Evolutionary conservation across 2,888 invertebrate species (phyloP), one percentile per base, ranked within the genome.

Genomic region (Tholera decimalis): DNA sequence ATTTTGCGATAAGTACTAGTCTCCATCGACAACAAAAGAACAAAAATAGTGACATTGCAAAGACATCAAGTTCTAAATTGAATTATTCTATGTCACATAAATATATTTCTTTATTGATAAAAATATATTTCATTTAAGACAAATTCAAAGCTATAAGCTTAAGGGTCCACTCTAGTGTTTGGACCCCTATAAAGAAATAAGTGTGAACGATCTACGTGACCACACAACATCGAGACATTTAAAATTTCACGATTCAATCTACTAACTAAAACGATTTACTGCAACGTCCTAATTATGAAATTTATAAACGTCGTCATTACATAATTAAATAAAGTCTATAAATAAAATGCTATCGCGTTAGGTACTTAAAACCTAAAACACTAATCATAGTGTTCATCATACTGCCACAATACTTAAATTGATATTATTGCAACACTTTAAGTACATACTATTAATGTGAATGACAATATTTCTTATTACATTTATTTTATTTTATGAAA

Each of bases 141-240:
- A 66, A 80, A 83, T 85, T 76, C 75, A 82, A 83, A 64, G 76
- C 83, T 84, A 82, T 83, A 88, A 88, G 85, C 74, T 73, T 64
- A 75, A 74, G 86, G 86, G 80, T 77, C 83, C 78, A 65, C 73
- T 51, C 61, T 64, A 66, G 46, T 62, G 35, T 71, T 47, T 66
- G 67, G 71, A 57, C 68, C 80, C 81, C 75, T 60, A 72, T 49
- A 70, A 79, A 74, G 56, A 82, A 78, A 70, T 30, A 74, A 81
- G 73, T 80, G 80, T 79, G 81, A 80, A 81, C 73, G 75, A 81
- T 83, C 86, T 88, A 88, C 79, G 82, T 83, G 80, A 91, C 85
- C 85, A 86, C 85, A 94, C 92, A 87, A 93, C 93, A 94, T 89
- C 89, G 82, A 93, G 89, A 93, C 82, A 86, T 90, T 85, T 85